A percentile compares a stretch with the other conserved stretches of the same genome.
These are phyloP conservation scores for Macrotis lagotis DNA, from an alignment of 2,113 vertebrate species.

Conservation along the genomic window DNA sequence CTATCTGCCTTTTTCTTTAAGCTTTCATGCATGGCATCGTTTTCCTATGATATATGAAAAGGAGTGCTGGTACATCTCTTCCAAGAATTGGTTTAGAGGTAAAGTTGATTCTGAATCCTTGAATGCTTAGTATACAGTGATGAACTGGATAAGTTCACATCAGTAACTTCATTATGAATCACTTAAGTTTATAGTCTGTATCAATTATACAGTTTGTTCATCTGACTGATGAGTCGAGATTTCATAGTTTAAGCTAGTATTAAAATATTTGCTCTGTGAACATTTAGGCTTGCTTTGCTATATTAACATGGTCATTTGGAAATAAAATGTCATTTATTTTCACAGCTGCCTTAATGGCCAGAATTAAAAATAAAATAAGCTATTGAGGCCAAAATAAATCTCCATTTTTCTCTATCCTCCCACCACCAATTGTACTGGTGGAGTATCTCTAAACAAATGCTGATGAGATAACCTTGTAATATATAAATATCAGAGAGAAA, in stretches of 20 bases:
- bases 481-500: slow-evolving; percentile 3
- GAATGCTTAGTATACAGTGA: slow-evolving; percentile 3
- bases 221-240: not conserved
- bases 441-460: slow-evolving; percentile 3
- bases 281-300: slow-evolving; percentile 43
- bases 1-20: slow-evolving; percentile 52
- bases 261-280: slow-evolving; percentile 39
- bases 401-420: not conserved
- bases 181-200: slow-evolving; percentile 34
- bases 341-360: not conserved
- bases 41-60: slow-evolving; percentile 47
- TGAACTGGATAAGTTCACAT: slow-evolving; percentile 29
- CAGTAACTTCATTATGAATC: slow-evolving; percentile 42
- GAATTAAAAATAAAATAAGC: slow-evolving; percentile 24
- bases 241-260: slow-evolving; percentile 31
- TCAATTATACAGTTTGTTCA: not conserved
- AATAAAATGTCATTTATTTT: slow-evolving; percentile 12
- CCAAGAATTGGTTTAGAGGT: slow-evolving; percentile 83
- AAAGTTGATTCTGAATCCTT: slow-evolving; percentile 48
- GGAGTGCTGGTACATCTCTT: slow-evolving; percentile 83
- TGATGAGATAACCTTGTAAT: slow-evolving; percentile 1
- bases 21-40: slow-evolving; percentile 47
- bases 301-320: slow-evolving; percentile 30
- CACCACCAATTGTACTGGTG: not conserved
- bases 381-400: slow-evolving; percentile 16